Conservation (phyloP, 2,888 invertebrate species). For the Apomyelois bistriatella region DNA sequence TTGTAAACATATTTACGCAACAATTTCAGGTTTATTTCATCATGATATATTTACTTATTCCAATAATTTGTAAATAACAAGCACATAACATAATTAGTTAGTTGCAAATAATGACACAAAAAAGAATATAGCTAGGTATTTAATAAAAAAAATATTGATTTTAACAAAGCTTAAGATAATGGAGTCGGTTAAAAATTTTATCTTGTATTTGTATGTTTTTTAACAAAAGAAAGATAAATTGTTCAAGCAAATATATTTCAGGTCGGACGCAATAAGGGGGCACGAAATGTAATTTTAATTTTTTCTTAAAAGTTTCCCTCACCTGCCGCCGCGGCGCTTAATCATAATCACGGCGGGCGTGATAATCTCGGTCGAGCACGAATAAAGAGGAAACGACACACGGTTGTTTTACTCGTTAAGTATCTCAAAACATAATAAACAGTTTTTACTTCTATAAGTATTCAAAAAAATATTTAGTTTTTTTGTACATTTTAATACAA, state of each 20-base stretch:
- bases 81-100: no score
- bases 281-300: constrained; percentile 60
- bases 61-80: no score
- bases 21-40: no score
- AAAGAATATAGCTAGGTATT: no score
- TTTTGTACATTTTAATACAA: no score
- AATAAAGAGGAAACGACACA: constrained; percentile 58
- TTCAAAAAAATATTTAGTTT: no score
- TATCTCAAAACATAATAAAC: constrained; percentile 26
- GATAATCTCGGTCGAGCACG: constrained; percentile 52
- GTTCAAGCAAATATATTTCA: not conserved
- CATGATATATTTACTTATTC: no score
- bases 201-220: not conserved
- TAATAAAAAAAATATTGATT: no score
- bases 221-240: not conserved
- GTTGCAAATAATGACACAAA: no score
- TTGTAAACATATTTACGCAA: no score
- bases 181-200: not conserved
- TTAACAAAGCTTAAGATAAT: no score
- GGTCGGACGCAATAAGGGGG: constrained; percentile 39
- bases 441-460: no score
- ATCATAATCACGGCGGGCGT: constrained; percentile 62
- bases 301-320: constrained; percentile 48
- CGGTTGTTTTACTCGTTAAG: constrained; percentile 53
- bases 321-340: constrained; percentile 45